Percentiles rank a stretch among this genome's conserved stretches.
These are phyloP conservation scores for Gnatocerus cornutus DNA, from an alignment of 2,888 invertebrate species.

Conservation along the genomic window DNA sequence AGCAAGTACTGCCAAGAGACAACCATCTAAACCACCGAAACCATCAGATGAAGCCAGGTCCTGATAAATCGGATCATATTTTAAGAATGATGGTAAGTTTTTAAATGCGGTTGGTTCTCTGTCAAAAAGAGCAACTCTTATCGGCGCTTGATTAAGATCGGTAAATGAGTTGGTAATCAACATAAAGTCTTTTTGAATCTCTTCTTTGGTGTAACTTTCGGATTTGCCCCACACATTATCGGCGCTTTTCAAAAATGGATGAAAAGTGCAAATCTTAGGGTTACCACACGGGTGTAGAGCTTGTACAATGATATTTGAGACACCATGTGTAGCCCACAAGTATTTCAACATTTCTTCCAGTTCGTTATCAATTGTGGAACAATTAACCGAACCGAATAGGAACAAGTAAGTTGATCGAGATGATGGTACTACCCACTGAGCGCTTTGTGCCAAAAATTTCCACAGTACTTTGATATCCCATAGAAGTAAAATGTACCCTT, in stretches of 20 bases:
- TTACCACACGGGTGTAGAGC: not conserved
- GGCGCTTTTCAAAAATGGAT: not conserved
- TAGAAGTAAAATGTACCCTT: not conserved
- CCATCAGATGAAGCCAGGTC: not conserved
- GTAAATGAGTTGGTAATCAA: not conserved
- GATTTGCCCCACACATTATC: not conserved
- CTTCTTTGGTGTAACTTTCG: not conserved
- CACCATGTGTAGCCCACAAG: not conserved
- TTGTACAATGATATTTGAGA: not conserved
- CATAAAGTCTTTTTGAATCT: not conserved
- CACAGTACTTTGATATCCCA: not conserved
- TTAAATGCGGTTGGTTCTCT: not conserved
- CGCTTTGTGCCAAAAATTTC: not conserved
- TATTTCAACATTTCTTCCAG: not conserved
- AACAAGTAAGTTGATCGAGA: not conserved
- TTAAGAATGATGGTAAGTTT: not conserved
- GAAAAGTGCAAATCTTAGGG: not conserved
- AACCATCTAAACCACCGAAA: conserved; percentile 9
- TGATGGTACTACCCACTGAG: not conserved
- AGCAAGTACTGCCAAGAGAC: not conserved
- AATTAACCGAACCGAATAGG: not conserved
- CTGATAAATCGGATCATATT: not conserved
- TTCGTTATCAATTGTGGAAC: not conserved
- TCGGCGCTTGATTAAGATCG: not conserved
- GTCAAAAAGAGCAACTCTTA: not conserved